Base-by-base conservation (phyloP, 2,888 invertebrate genomes). In the Dynastes maya region DNA sequence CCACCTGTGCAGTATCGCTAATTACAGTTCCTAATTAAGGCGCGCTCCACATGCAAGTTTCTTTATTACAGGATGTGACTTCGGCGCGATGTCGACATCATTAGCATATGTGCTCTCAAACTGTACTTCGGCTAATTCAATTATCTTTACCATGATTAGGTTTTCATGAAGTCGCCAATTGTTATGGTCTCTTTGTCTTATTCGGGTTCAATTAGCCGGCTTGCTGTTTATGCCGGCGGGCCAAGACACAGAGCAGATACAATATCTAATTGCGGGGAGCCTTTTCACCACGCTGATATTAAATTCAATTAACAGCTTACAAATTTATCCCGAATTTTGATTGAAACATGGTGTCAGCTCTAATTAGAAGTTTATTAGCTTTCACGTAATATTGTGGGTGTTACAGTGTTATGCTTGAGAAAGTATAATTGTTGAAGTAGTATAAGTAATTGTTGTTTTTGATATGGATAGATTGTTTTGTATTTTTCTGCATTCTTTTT, bases 21-120 rank as follows among this genome's bases (percentile, higher is more conserved):
- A 86, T 86, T 86, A 84, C 85, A 81, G 78, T 75, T 82, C 80
- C 84, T 86, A 86, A 86, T 86, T 86, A 86, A 85, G 84, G 85
- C 84, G 84, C 84, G 82, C 85, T 83, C 84, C 82, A 84, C 83
- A 83, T 81, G 83, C 83, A 81, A 84, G 82, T 83, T 84, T 85
- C 85, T 85, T 85, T 85, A 85, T 85, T 84, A 83, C 65, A 68
- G 63, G 78, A 68, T 63, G 68, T 45, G 65, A 82, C 78, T 64
- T 58, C 65, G 70, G 70, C 71, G 49, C 68, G 65, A 40, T 79
- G 80, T 76, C 80, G 77, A 80, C 81, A 78, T 80, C 82, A 82
- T 81, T 82, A 81, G 82, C 83, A 82, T 82, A 82, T 80, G 82
- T 80, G 82, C 79, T 80, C 79, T 80, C 79, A 79, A 80, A 79